These are phyloP conservation scores for Erebia aethiops DNA, from an alignment of 2,888 invertebrate genomes.

Conservation along the genomic window DNA sequence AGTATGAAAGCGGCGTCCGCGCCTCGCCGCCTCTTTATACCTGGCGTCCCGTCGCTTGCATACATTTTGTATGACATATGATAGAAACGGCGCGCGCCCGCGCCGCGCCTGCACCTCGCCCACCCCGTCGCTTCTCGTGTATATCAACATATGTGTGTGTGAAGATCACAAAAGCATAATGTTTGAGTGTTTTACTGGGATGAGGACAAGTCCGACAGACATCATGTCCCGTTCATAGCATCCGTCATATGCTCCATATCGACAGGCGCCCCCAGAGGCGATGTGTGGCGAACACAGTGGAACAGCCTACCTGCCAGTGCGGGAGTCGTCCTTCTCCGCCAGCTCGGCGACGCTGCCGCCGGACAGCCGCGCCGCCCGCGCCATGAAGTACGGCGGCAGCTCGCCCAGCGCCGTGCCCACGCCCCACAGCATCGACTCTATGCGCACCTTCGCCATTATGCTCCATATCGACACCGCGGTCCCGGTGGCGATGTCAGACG, in stretches of 20 bases:
- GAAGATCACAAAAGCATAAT: too few relatives aligned
- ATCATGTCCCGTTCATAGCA: too few relatives aligned
- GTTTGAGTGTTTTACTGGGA: too few relatives aligned
- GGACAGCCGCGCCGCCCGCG: constrained; percentile 93
- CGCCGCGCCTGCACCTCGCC: too few relatives aligned
- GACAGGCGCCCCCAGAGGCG: constrained; percentile 85
- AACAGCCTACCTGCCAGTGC: constrained; percentile 51
- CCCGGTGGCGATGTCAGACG: constrained; percentile 85
- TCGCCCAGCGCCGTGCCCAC: constrained; percentile 99
- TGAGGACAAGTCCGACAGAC: too few relatives aligned
- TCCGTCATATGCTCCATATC: constrained; percentile 90
- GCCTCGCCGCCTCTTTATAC: too few relatives aligned
- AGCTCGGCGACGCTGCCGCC: constrained; percentile 66
- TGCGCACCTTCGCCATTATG: constrained; percentile 96
- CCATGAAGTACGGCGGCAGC: constrained; percentile 99
- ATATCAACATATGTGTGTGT: too few relatives aligned
- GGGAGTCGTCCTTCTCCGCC: constrained; percentile 57
- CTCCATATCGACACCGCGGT: constrained; percentile 92
- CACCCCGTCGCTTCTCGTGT: too few relatives aligned
- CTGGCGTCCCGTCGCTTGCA: too few relatives aligned
- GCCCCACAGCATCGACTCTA: constrained; percentile 99
- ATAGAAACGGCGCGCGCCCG: too few relatives aligned
- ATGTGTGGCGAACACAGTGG: constrained; percentile 91
- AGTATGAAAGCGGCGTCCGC: too few relatives aligned
- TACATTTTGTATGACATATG: too few relatives aligned